Conservation (phyloP, 2,888 invertebrate species). For the Unio pictorum region DNA sequence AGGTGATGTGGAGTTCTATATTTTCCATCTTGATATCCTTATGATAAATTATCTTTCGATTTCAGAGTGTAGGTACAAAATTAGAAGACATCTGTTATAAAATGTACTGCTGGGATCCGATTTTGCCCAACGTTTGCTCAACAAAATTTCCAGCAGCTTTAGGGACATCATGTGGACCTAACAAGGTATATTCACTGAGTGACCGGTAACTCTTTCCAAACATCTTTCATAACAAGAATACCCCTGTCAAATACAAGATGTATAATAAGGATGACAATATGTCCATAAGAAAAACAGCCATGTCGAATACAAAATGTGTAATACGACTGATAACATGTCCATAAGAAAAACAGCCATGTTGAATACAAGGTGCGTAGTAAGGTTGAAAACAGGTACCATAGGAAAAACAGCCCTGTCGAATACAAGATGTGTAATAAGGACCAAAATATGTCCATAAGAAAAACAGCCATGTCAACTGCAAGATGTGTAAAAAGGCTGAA, state of each 20-base stretch:
- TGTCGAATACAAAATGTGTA: not conserved
- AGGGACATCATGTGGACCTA: conserved; percentile 25
- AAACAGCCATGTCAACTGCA: not conserved
- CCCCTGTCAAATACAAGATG: not conserved
- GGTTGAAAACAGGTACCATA: not conserved
- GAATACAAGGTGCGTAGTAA: not conserved
- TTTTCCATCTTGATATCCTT: not conserved
- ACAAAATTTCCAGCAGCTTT: conserved; percentile 29
- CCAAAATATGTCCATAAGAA: not conserved
- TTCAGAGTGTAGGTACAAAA: conserved; percentile 25
- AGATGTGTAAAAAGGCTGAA: not conserved
- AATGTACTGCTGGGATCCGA: conserved; percentile 34
- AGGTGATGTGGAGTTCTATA: no score
- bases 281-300: no score
- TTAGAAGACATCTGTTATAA: conserved; percentile 31
- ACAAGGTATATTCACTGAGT: conserved; percentile 10
- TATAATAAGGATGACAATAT: not conserved
- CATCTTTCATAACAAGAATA: not conserved
- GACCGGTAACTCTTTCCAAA: not conserved
- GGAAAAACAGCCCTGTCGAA: no score
- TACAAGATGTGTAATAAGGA: not conserved
- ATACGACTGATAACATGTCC: not conserved
- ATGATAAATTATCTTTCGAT: not conserved
- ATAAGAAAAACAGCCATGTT: no score
- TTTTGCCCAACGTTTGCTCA: conserved; percentile 26